These are phyloP conservation scores for Dromius quadrimaculatus DNA, from an alignment of 2,888 invertebrate species.

Conservation along the genomic window DNA sequence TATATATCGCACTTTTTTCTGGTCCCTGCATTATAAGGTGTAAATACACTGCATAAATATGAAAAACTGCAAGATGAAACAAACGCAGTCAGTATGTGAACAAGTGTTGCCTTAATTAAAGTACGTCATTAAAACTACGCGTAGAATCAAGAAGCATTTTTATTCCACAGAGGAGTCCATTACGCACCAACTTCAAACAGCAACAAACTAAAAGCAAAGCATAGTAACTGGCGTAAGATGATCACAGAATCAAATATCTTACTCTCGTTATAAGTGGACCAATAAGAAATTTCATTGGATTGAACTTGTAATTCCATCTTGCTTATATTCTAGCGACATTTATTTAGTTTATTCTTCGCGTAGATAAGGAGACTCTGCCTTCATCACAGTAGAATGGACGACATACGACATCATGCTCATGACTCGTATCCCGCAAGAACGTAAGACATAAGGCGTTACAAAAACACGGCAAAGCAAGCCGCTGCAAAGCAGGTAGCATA, in stretches of 20 bases:
- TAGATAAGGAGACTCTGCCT: constrained; percentile 37
- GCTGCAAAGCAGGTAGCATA: not conserved
- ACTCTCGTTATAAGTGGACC: too few species aligned
- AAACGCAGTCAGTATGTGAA: constrained; percentile 19
- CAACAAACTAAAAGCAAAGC: too few species aligned
- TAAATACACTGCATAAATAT: too few species aligned
- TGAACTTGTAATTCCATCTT: too few species aligned
- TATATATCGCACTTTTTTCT: too few species aligned
- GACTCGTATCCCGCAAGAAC: not conserved
- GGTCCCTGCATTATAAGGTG: too few species aligned
- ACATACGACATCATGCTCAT: not conserved
- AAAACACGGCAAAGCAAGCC: not conserved
- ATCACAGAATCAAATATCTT: too few species aligned
- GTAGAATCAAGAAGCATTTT: constrained; percentile 31
- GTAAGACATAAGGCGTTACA: not conserved
- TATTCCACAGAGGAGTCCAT: constrained; percentile 3
- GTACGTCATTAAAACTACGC: constrained; percentile 43
- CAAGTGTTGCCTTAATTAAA: constrained; percentile 42
- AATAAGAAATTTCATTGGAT: too few species aligned
- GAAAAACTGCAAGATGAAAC: too few species aligned
- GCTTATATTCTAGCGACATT: constrained; percentile 39
- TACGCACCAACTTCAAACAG: not conserved
- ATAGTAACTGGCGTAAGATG: too few species aligned
- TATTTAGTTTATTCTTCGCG: constrained; percentile 41
- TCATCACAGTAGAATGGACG: constrained; percentile 6